phyloP scores from a whole-genome alignment of 2,888 invertebrate genomes.

The Nephrotoma guestfalica region DNA sequence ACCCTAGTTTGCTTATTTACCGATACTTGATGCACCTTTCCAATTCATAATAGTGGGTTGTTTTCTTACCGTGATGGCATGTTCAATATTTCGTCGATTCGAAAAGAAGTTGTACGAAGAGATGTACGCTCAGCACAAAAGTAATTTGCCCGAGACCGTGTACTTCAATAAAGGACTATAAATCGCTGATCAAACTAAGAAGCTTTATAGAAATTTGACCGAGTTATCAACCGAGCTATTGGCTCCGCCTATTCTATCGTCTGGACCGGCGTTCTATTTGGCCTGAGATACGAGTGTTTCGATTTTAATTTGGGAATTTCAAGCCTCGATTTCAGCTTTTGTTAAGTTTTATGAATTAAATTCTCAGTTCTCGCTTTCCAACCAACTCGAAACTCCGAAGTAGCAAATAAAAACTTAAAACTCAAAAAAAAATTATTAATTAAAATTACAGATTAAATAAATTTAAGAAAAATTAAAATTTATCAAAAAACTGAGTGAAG shows the following conservation, averaged over 20 bases:
- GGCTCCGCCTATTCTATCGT: no score
- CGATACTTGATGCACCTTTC: conserved; percentile 63
- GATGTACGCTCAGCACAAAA: conserved; percentile 47
- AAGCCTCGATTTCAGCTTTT: no score
- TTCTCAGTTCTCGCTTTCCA: no score
- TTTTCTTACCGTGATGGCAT: conserved; percentile 73
- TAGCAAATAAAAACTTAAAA: no score
- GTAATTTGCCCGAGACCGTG: conserved; percentile 53
- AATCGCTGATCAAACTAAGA: conserved; percentile 16
- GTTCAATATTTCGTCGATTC: conserved; percentile 63
- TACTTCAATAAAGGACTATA: conserved; percentile 86
- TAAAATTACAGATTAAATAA: not conserved
- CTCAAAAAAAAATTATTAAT: not conserved
- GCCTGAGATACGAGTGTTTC: no score
- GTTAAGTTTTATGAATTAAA: no score
- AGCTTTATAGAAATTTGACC: no score
- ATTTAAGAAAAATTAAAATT: not conserved
- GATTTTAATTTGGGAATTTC: no score
- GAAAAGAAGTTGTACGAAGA: conserved; percentile 60
- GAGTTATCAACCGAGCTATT: no score
- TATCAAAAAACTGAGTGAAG: not conserved
- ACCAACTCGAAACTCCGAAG: no score
- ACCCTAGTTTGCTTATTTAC: conserved; percentile 58
- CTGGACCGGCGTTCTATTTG: no score
- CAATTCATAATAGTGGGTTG: conserved; percentile 69